Evolutionary conservation across 2,888 invertebrate genomes (phyloP).

Genomic region (Rhopalosiphum nymphaeae): DNA sequence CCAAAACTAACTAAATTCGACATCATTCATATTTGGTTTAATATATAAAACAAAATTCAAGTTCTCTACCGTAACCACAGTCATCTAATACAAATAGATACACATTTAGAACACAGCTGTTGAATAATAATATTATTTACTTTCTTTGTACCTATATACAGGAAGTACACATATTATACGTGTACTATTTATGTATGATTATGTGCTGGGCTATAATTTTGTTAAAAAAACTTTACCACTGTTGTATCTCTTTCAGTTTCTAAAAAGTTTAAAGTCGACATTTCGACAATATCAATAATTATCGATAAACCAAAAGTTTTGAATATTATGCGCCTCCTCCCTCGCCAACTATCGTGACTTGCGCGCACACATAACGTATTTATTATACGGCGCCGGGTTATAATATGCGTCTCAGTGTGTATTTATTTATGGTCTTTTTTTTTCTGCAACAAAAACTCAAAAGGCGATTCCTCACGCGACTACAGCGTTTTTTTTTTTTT

Average conservation of each 20-base stretch:
- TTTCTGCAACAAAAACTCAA: slow-evolving; percentile 52
- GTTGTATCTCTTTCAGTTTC: not conserved
- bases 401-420: slow-evolving; percentile 17
- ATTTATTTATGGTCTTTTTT: slow-evolving; percentile 40
- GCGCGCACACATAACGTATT: not conserved
- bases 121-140: not conserved
- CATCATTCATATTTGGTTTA: not conserved
- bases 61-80: not conserved
- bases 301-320: slow-evolving; percentile 10
- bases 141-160: not conserved
- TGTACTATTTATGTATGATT: not conserved
- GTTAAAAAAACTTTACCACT: not conserved
- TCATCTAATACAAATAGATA: not conserved
- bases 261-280: not conserved
- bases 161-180: not conserved
- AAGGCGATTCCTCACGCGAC: slow-evolving; percentile 64
- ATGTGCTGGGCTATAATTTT: not conserved
- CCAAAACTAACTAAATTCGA: not conserved
- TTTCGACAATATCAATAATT: slow-evolving; percentile 39
- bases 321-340: not conserved
- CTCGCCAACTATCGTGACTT: not conserved
- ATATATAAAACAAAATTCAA: not conserved
- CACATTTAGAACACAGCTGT: not conserved
- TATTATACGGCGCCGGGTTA: slow-evolving; percentile 3
- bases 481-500: slow-evolving; percentile 50